Percentiles rank a stretch among this genome's conserved stretches.
These are phyloP conservation scores for Myocastor coypus DNA, from an alignment of 2,113 vertebrate genomes.

Conservation along the genomic window DNA sequence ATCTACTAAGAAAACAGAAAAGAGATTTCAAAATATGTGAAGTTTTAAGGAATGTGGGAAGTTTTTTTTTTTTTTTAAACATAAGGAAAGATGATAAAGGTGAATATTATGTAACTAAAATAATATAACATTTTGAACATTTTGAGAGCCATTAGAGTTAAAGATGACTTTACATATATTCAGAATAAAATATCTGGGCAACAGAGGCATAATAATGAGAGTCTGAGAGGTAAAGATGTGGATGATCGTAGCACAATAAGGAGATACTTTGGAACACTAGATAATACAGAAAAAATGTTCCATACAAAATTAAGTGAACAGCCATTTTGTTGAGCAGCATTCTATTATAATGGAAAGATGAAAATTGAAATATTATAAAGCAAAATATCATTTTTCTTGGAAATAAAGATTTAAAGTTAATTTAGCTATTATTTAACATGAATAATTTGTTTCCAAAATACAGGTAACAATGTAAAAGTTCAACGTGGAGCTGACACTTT, in stretches of 20 bases:
- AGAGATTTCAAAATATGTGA: background rate
- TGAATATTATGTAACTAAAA: background rate
- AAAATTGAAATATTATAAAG: background rate
- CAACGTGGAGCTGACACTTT: too few relatives aligned
- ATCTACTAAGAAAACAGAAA: background rate
- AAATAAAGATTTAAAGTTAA: background rate
- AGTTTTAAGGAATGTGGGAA: background rate
- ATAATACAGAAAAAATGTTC: background rate
- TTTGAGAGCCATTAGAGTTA: background rate
- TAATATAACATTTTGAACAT: background rate
- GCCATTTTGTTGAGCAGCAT: background rate
- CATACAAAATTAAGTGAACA: background rate
- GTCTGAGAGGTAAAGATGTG: background rate
- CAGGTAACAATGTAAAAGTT: background rate
- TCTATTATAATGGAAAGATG: background rate
- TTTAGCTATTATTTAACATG: background rate
- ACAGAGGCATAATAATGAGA: background rate
- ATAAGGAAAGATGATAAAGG: background rate
- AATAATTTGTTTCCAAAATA: background rate
- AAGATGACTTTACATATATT: background rate
- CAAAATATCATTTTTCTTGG: background rate
- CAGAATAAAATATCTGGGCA: background rate
- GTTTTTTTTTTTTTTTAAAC: background rate
- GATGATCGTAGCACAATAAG: background rate
- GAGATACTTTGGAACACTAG: background rate